A percentile compares a stretch with the other conserved stretches of the same genome.
Evolutionary conservation across 2,797 vertebrate species (phyloP).

Genomic region (Poeciliopsis turneri): DNA sequence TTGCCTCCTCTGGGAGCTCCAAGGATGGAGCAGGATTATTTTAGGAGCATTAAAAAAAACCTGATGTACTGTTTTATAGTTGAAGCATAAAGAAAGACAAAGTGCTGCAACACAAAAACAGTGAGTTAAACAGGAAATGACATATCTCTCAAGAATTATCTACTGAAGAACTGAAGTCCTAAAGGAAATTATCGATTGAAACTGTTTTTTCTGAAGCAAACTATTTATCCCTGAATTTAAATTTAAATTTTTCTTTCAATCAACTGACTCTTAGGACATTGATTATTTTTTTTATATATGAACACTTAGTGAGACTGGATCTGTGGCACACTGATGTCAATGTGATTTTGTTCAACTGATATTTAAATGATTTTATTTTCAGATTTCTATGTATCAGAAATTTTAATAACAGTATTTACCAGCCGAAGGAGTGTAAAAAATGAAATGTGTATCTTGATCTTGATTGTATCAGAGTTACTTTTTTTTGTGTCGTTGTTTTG

Average conservation of each 20-base stretch:
- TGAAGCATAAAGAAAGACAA: too few species aligned
- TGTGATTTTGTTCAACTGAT: conserved; percentile 43
- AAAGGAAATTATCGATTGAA: not conserved
- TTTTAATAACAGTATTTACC: conserved; percentile 48
- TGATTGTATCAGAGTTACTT: conserved; percentile 12
- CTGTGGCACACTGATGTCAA: conserved; percentile 35
- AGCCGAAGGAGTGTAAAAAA: conserved; percentile 26
- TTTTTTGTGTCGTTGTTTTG: not conserved
- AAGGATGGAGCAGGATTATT: not conserved
- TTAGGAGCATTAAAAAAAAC: not conserved
- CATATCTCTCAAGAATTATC: too few species aligned
- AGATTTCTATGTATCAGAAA: conserved; percentile 39
- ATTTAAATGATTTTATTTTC: conserved; percentile 56
- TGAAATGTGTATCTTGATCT: conserved; percentile 34
- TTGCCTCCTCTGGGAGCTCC: not conserved
- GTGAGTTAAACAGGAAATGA: not conserved
- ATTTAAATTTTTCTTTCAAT: not conserved
- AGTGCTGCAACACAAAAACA: not conserved
- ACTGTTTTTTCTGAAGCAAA: not conserved
- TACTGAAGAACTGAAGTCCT: not conserved
- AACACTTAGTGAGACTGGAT: not conserved
- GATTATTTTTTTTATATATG: not conserved
- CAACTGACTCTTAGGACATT: not conserved
- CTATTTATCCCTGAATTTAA: not conserved
- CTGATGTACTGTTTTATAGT: not conserved